These are phyloP conservation scores for Amiota mariae DNA, from an alignment of 2,888 invertebrate species.

Conservation along the genomic window DNA sequence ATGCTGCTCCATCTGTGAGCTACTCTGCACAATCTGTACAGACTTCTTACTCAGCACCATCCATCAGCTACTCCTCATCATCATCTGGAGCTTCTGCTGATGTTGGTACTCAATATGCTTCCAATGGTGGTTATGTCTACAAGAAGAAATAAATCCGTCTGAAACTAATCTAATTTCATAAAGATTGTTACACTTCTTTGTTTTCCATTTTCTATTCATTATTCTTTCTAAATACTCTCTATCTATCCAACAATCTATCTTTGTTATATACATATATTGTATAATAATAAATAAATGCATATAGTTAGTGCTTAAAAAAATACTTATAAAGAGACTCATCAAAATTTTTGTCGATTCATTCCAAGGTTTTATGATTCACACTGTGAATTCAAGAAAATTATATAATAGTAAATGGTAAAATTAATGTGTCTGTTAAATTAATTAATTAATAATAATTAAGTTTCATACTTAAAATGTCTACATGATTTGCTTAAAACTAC, in stretches of 20 bases:
- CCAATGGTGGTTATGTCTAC: slow-evolving; percentile 72
- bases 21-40: slow-evolving; percentile 42
- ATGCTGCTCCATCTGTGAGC: slow-evolving; percentile 46
- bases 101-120: slow-evolving; percentile 68
- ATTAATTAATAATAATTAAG: too few relatives aligned
- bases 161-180: slow-evolving; percentile 39
- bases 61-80: slow-evolving; percentile 28
- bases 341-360: too few relatives aligned
- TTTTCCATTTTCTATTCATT: slow-evolving; percentile 11
- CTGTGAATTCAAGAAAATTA: too few relatives aligned
- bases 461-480: too few relatives aligned
- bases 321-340: too few relatives aligned
- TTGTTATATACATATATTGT: slow-evolving; percentile 6
- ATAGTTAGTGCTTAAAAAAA: too few relatives aligned
- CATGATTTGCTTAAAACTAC: too few relatives aligned
- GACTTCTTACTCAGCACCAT: slow-evolving; percentile 43
- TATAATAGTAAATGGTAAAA: too few relatives aligned
- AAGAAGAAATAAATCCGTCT: slow-evolving; percentile 60
- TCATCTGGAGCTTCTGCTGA: slow-evolving; percentile 40
- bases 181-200: background rate
- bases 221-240: slow-evolving; percentile 13
- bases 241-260: slow-evolving; percentile 26
- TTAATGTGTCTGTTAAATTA: too few relatives aligned
- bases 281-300: background rate
- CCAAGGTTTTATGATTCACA: too few relatives aligned